A percentile compares a stretch with the other conserved stretches of the same genome.
Evolutionary conservation across 2,113 vertebrate species (phyloP).

Genomic region (Anseranas semipalmata): DNA sequence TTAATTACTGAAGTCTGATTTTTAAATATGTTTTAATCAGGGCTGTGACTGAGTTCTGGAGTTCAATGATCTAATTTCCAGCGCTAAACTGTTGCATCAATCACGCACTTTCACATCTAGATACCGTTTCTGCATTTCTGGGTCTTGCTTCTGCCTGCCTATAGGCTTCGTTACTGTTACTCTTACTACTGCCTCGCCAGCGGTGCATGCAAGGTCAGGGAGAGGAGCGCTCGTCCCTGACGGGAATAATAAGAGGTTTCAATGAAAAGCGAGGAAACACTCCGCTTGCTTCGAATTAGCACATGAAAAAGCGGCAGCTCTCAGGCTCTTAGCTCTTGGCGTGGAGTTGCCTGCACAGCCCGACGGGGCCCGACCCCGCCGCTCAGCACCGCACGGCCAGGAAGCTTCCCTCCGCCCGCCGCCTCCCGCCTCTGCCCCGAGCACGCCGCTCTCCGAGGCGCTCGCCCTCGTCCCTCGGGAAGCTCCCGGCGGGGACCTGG

Average conservation of each 20-base stretch:
- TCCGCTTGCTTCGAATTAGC: background rate
- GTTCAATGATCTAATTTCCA: background rate
- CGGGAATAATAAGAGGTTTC: background rate
- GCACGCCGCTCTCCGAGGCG: too few relatives aligned
- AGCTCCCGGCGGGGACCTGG: background rate
- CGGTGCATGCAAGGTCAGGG: background rate
- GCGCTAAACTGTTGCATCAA: constrained; percentile 5
- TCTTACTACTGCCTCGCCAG: background rate
- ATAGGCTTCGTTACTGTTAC: background rate
- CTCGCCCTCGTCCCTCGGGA: background rate
- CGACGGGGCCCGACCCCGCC: background rate
- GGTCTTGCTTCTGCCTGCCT: background rate
- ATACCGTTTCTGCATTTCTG: too few relatives aligned
- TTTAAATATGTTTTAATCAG: constrained; percentile 34
- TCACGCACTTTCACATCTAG: background rate
- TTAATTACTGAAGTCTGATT: constrained; percentile 36
- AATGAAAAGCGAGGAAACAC: background rate
- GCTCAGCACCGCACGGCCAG: background rate
- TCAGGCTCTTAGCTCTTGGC: background rate
- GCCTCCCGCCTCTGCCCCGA: background rate
- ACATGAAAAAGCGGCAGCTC: background rate
- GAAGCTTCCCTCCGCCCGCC: background rate
- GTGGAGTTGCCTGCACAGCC: background rate
- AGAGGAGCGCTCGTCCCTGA: background rate
- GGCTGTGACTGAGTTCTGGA: background rate